Percentiles rank a stretch among this genome's conserved stretches.
Conservation (phyloP, 2,113 vertebrate species). For the Trematocara variabile region DNA sequence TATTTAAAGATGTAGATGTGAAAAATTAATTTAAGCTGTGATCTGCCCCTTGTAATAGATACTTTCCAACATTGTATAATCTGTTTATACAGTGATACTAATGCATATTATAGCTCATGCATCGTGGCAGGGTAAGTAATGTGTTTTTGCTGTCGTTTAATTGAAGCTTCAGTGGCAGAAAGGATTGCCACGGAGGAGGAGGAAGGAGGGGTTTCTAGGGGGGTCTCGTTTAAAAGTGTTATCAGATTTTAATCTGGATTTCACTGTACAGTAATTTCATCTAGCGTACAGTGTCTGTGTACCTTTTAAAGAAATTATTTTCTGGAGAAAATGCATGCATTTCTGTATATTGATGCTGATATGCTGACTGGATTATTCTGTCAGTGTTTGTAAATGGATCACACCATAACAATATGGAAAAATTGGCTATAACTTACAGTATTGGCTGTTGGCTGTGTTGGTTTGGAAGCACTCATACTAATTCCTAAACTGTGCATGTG, state of each 20-base stretch:
- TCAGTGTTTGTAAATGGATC: conserved; percentile 11
- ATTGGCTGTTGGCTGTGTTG: not conserved
- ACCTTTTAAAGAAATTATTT: not conserved
- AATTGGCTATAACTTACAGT: not conserved
- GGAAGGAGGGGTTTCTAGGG: not conserved
- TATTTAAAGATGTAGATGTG: conserved; percentile 61
- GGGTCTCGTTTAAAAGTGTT: conserved; percentile 18
- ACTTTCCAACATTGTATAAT: conserved; percentile 38
- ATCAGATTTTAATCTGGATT: conserved; percentile 24
- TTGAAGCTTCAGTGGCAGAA: not conserved
- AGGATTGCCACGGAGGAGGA: not conserved
- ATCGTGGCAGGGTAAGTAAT: conserved; percentile 28
- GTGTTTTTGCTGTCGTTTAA: conserved; percentile 30
- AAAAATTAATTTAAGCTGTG: conserved; percentile 61
- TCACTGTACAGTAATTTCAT: conserved; percentile 41
- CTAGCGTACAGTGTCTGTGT: not conserved
- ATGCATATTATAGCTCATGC: conserved; percentile 39
- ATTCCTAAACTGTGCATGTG: not conserved
- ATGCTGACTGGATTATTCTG: conserved; percentile 2
- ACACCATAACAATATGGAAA: not conserved
- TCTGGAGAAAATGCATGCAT: conserved; percentile 19
- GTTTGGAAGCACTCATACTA: conserved; percentile 5
- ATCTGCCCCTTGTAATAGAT: conserved; percentile 30
- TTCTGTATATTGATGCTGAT: conserved; percentile 11
- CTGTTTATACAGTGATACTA: conserved; percentile 30